phyloP scores from a whole-genome alignment of 2,113 vertebrate species.

The Siphamia tubifer region DNA sequence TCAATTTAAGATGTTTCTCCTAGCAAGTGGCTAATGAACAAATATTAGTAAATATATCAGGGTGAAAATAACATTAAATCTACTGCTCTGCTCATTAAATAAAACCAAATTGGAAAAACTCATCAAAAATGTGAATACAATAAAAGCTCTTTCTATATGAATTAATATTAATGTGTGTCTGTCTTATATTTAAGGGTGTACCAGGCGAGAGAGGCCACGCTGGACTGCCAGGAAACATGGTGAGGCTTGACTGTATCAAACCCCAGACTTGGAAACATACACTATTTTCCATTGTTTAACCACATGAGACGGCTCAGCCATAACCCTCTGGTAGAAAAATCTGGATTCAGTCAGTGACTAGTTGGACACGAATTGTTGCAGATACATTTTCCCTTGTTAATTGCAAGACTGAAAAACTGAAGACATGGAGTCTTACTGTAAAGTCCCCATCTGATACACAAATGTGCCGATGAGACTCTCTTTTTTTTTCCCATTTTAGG shows the following conservation, averaged over 20 bases:
- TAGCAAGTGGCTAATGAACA: too few relatives aligned
- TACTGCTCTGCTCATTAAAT: too few relatives aligned
- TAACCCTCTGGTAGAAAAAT: background rate
- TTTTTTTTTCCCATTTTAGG: conserved; percentile 1
- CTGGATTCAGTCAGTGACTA: too few relatives aligned
- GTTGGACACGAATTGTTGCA: background rate
- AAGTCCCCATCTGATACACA: background rate
- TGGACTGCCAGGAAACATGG: conserved; percentile 63
- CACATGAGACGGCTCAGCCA: background rate
- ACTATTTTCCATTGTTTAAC: background rate
- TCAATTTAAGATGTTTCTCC: too few relatives aligned
- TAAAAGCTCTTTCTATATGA: too few relatives aligned
- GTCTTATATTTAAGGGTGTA: conserved; percentile 39
- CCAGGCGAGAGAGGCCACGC: conserved; percentile 60
- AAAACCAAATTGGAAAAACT: too few relatives aligned
- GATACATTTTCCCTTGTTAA: background rate
- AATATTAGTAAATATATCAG: too few relatives aligned
- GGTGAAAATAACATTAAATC: too few relatives aligned
- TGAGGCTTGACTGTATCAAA: conserved; percentile 15
- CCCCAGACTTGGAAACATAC: background rate
- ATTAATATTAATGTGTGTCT: background rate
- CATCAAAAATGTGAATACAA: too few relatives aligned
- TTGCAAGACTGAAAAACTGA: background rate
- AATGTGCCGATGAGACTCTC: background rate
- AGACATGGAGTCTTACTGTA: background rate